Base-by-base conservation (phyloP, 2,113 vertebrate genomes). In the Pangasianodon gigas region DNA sequence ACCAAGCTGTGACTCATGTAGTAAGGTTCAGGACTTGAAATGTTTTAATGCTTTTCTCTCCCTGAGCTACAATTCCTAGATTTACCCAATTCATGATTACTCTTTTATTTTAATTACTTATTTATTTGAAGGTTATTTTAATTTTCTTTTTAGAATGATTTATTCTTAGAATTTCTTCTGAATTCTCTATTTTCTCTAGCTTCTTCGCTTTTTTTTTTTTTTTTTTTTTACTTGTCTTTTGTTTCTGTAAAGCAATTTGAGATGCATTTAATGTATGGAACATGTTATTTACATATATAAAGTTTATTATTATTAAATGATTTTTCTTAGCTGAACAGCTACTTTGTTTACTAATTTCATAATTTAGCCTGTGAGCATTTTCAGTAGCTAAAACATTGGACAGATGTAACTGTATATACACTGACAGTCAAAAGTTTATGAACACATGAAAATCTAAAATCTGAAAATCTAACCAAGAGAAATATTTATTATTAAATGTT, bases 1-100 rank as follows among this genome's bases (percentile, higher is more conserved):
- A 88, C 46, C 11, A 65, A 88, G 60, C 75, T 82, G 46, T 80
- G 32, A 65, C 11, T 67, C 58, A 41, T 80, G 6, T 77, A 80
- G 14, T n/a, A 56, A 75, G 24, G 6, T 32, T 24, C 14, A 56
- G 16, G 26, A 51, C 54, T 56, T 58, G 56, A 58, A 75, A 54
- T 3, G 37, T 29, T 79, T 77, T 79, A 79, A 48, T 79, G 41
- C 37, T 44, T 46, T 60, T 21, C 18, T 21, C 29, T 1, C 18
- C 16, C 37, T 24, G 44, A 46, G 74, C 21, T 46, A 26, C 44
- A 77, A 3, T 4, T 80, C 46, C 11, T 0, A 51, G 21, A 80
- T 80, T 80, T 80, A 51, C 4, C 11, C 11, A 32, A n/a, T 80
- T 14, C 24, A 48, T 79, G 46, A 80, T 54, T n/a, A 54, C 1